phyloP scores from a whole-genome alignment of 1,140 invertebrate species.

The Elymnias hypermnestra region DNA sequence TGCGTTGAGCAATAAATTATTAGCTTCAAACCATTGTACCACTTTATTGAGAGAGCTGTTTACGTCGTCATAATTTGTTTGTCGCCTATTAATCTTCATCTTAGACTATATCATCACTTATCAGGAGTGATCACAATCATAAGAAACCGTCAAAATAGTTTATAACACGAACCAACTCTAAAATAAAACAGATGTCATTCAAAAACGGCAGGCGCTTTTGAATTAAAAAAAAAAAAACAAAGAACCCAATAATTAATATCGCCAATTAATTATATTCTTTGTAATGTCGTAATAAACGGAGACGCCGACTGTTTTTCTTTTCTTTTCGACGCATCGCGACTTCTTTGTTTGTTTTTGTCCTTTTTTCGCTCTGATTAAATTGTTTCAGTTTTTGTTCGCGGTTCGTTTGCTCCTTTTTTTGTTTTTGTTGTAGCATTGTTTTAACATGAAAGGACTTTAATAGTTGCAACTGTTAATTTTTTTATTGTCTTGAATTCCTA shows the following conservation, averaged over 20 bases:
- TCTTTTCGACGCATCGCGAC: slow-evolving; percentile 32
- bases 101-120: too few species aligned
- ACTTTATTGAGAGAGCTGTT: too few species aligned
- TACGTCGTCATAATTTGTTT: too few species aligned
- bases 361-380: slow-evolving; percentile 41
- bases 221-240: slow-evolving; percentile 46
- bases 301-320: slow-evolving; percentile 27
- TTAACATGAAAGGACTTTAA: neutral
- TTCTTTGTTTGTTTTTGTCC: slow-evolving; percentile 31
- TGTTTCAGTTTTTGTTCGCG: slow-evolving; percentile 32
- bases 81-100: too few species aligned
- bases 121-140: too few species aligned
- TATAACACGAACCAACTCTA: too few species aligned
- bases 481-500: neutral
- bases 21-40: too few species aligned
- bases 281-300: slow-evolving; percentile 39
- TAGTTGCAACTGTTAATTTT: slow-evolving; percentile 6
- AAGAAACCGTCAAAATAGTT: too few species aligned
- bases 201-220: slow-evolving; percentile 19
- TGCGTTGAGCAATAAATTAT: too few species aligned
- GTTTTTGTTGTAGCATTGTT: slow-evolving; percentile 17
- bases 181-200: slow-evolving; percentile 39
- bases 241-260: slow-evolving; percentile 62
- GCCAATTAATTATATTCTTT: slow-evolving; percentile 61
- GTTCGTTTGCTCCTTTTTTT: slow-evolving; percentile 32